Evolutionary conservation across 2,888 invertebrate species (phyloP), one percentile per base, ranked within the genome.

Genomic region (Aphidoletes aphidimyza): DNA sequence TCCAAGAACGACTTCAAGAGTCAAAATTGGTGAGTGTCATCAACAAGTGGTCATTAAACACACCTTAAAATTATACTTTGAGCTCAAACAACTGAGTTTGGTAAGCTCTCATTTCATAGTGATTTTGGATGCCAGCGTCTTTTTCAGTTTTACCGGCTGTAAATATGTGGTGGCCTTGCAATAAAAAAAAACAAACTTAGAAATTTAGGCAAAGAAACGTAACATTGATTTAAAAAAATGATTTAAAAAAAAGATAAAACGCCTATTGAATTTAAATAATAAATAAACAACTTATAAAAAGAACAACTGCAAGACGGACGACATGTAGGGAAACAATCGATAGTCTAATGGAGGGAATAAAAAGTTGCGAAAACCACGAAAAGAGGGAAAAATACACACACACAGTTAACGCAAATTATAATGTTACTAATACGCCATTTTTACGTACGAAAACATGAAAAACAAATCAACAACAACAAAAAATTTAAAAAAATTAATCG

Each of bases 101-200:
- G 42, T 6, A 42, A 42, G 30, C 34, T 30, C 19, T 69, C 3
- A 54, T 26, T 30, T 1, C 69, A 69, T 14, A 14, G n/a, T 69
- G 69, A 11, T 30, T n/a, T n/a, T n/a, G 30, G 34, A 30, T 69
- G 26, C 14, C 69, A n/a, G 5, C 69, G 19, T 19, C 19, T 69
- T 30, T 69, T 69, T 69, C 34, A 69, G 9, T 69, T 69, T 69
- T 14, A 19, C 30, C 69, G 69, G 69, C 69, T 69, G 69, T 69
- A 69, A 26, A 69, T 69, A 69, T 30, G 69, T 69, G 69, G 69
- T 69, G 69, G 69, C 69, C 69, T 69, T 69, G 69, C 69, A 69
- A 69, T 30, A 9, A 30, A 69, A 69, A 3, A 69, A 5, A 69
- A 54, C 26, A 69, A 30, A 69, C 34, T 54, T 22, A 54, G 69